These are phyloP conservation scores for Oreortyx pictus DNA, from an alignment of 2,797 vertebrate species.

Conservation along the genomic window DNA sequence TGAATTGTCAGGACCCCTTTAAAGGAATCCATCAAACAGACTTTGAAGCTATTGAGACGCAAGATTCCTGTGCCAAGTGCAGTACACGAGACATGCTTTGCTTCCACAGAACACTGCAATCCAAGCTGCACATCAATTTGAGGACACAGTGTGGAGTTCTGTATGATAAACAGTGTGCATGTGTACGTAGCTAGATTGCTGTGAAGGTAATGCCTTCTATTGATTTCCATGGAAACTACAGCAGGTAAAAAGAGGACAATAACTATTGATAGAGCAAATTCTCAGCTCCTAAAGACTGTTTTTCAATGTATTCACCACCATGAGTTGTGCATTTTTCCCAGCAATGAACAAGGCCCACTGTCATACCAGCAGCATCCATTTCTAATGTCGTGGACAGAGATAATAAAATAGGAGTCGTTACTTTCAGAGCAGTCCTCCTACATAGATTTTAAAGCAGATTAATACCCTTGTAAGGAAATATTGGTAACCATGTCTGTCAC, in stretches of 20 bases:
- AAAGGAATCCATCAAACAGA: not conserved
- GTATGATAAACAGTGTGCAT: not conserved
- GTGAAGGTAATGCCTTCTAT: not conserved
- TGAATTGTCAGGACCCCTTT: not conserved
- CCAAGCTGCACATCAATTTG: not conserved
- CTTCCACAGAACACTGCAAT: not conserved
- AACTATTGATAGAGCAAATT: too few relatives aligned
- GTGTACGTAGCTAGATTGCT: not conserved
- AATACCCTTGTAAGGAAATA: not conserved
- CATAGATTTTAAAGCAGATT: not conserved
- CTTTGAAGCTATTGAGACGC: not conserved
- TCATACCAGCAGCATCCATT: too few relatives aligned
- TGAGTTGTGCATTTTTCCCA: too few relatives aligned
- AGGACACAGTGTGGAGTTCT: not conserved
- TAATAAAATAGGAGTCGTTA: too few relatives aligned
- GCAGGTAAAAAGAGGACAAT: too few relatives aligned
- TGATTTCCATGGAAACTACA: too few relatives aligned
- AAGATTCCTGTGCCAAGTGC: not conserved
- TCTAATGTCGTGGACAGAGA: too few relatives aligned
- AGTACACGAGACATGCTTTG: not conserved
- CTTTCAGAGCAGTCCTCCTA: too few relatives aligned
- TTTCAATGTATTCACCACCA: too few relatives aligned
- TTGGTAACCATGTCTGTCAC: not conserved
- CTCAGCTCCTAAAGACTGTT: too few relatives aligned
- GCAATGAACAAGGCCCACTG: too few relatives aligned